Conservation (phyloP, 2,797 vertebrate species). For the Sebastolobus alascanus region DNA sequence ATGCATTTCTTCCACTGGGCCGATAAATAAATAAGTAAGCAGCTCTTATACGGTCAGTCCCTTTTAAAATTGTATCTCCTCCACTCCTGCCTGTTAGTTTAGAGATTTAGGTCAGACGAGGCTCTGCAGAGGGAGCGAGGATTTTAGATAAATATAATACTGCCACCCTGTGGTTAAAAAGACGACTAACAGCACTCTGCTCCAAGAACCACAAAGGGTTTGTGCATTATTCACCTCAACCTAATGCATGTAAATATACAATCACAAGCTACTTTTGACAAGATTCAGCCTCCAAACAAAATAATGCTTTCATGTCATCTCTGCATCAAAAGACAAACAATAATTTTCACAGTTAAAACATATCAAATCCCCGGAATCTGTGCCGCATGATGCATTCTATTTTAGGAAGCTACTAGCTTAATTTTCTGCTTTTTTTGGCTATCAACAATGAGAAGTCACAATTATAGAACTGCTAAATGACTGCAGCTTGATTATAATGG, state of each 20-base stretch:
- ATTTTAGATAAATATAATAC: conserved; percentile 50
- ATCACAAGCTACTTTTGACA: background rate
- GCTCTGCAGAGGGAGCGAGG: conserved; percentile 62
- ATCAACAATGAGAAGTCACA: background rate
- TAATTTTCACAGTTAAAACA: background rate
- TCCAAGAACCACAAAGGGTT: background rate
- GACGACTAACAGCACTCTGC: background rate
- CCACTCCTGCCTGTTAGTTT: conserved; percentile 62
- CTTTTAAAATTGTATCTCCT: conserved; percentile 59
- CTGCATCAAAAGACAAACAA: background rate
- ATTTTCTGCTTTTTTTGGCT: background rate
- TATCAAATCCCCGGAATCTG: background rate
- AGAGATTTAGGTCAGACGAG: conserved; percentile 82
- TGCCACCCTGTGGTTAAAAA: conserved; percentile 78
- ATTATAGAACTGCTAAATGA: background rate
- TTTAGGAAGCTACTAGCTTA: background rate
- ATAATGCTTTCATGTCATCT: background rate
- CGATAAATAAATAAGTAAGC: conserved; percentile 61
- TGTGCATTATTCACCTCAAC: conserved; percentile 10
- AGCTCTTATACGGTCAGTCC: conserved; percentile 48
- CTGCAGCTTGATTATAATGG: background rate
- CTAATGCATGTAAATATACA: background rate
- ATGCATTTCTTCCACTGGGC: conserved; percentile 29
- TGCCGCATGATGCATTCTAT: background rate
- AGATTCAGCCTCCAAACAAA: background rate